Conservation (phyloP, 2,113 vertebrate species). For the Pterocles gutturalis region DNA sequence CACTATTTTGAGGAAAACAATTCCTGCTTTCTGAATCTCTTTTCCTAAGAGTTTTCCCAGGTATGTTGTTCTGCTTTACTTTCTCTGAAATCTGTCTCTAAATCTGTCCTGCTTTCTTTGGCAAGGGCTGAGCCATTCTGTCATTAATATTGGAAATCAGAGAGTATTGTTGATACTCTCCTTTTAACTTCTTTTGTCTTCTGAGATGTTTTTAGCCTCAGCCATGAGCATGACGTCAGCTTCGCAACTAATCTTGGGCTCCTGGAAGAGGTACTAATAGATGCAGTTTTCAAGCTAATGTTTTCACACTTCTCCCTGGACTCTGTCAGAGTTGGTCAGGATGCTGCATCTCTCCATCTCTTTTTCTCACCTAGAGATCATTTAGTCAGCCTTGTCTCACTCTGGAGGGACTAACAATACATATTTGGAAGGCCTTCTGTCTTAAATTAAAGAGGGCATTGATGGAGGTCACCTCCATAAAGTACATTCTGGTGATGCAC, state of each 20-base stretch:
- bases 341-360: not conserved
- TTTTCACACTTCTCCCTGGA: conserved; percentile 7
- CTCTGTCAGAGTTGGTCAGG: not conserved
- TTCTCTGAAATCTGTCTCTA: not conserved
- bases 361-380: conserved; percentile 25
- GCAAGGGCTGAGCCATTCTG: not conserved
- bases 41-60: not conserved
- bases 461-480: conserved; percentile 19
- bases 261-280: not conserved
- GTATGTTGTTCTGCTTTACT: not conserved
- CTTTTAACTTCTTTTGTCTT: not conserved
- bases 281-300: not conserved
- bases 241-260: not conserved
- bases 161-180: not conserved
- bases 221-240: not conserved
- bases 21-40: not conserved
- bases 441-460: conserved; percentile 12
- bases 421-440: not conserved
- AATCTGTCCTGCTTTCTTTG: not conserved
- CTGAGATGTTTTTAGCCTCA: not conserved
- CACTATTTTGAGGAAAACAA: not conserved
- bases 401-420: not conserved
- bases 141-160: not conserved
- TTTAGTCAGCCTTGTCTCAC: not conserved
- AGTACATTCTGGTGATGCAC: not conserved